Percentiles rank a stretch among this genome's conserved stretches.
Conservation (phyloP, 2,888 invertebrate genomes). For the Brachypterus glaber region DNA sequence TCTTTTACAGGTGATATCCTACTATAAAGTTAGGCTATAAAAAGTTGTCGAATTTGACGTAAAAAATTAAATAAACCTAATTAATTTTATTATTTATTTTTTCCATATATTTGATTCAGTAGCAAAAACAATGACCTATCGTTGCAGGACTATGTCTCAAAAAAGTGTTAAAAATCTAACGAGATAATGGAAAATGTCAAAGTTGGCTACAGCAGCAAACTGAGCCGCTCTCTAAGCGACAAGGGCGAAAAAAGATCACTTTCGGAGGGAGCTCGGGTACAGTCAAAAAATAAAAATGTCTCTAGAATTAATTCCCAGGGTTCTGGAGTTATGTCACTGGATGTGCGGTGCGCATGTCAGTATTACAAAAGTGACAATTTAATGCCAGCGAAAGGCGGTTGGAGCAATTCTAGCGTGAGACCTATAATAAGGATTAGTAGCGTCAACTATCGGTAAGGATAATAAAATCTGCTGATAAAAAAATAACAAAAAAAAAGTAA, state of each 20-base stretch:
- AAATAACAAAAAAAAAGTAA: too few species aligned
- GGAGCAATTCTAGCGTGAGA: slow-evolving; percentile 41
- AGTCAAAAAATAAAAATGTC: slow-evolving; percentile 51
- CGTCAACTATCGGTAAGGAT: neutral
- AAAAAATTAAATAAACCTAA: too few species aligned
- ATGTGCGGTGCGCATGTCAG: slow-evolving; percentile 79
- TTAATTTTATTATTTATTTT: too few species aligned
- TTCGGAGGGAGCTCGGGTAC: slow-evolving; percentile 56
- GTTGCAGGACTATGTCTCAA: slow-evolving; percentile 10
- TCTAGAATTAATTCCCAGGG: slow-evolving; percentile 63
- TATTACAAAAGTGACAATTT: slow-evolving; percentile 73
- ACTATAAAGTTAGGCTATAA: too few species aligned
- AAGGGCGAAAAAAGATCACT: slow-evolving; percentile 46
- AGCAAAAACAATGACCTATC: neutral
- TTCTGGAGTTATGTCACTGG: slow-evolving; percentile 54
- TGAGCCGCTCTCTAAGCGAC: slow-evolving; percentile 10
- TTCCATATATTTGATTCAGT: too few species aligned
- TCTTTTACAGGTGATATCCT: too few species aligned
- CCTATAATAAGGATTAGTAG: slow-evolving; percentile 25
- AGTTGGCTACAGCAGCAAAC: slow-evolving; percentile 13
- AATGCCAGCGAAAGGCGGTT: slow-evolving; percentile 60
- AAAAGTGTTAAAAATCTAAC: slow-evolving; percentile 10
- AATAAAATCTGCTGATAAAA: too few species aligned
- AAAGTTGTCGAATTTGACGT: too few species aligned
- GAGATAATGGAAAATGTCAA: slow-evolving; percentile 16